Evolutionary conservation across 2,113 vertebrate species (phyloP).

Genomic region (Haemorhous mexicanus): DNA sequence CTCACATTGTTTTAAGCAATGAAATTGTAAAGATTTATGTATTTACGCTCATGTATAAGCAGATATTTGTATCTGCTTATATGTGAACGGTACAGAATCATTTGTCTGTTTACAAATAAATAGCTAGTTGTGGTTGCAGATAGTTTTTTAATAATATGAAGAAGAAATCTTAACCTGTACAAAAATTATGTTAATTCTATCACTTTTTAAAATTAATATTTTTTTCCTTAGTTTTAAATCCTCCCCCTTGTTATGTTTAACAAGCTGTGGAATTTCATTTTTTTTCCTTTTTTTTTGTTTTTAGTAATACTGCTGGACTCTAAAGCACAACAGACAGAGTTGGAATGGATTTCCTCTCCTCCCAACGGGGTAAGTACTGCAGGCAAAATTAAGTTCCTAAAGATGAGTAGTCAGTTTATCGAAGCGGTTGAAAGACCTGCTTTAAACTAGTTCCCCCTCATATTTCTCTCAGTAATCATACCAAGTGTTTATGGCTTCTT

Average conservation of each 20-base stretch:
- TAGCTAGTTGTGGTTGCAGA: neutral
- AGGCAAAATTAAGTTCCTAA: neutral
- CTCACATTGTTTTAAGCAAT: neutral
- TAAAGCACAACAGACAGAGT: constrained; percentile 98
- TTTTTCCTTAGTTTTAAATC: neutral
- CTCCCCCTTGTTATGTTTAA: neutral
- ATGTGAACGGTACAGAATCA: neutral
- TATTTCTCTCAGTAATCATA: neutral
- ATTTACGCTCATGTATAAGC: neutral
- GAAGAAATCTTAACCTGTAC: neutral
- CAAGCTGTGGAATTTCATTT: neutral
- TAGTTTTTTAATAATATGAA: neutral
- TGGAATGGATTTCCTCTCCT: constrained; percentile 99
- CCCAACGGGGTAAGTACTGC: constrained; percentile 90
- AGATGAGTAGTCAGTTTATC: neutral
- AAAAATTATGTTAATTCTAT: neutral
- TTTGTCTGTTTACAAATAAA: neutral
- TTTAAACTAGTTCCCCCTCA: neutral
- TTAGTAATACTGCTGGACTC: constrained; percentile 97
- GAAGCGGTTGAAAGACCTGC: neutral
- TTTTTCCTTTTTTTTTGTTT: constrained; percentile 46
- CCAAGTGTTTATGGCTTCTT: neutral
- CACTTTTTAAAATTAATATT: neutral
- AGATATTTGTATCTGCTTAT: neutral
- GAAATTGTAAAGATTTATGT: neutral